Evolutionary conservation across 2,888 invertebrate species (phyloP), one percentile per base, ranked within the genome.

Genomic region (Scaptomyza caliginosa): DNA sequence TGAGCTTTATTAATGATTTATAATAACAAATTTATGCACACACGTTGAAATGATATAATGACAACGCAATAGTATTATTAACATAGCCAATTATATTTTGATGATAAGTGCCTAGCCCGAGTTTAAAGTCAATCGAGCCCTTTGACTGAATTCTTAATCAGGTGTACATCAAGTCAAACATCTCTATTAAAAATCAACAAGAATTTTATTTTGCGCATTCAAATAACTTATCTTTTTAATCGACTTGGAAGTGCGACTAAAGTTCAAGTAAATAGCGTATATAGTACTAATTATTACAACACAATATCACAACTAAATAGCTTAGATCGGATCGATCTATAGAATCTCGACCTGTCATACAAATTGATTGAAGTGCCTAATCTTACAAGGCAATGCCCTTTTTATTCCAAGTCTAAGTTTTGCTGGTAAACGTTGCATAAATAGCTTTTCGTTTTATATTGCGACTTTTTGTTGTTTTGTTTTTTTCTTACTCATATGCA

Each of bases 401-500:
- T 6, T 21, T 23, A 28, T 13, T 1, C 21, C 11, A 11, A 42
- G n/a, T 52, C 38, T 21, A 23, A 23, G n/a, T n/a, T 28, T 17
- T 43, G n/a, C n/a, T 43, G 24, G 21, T 13, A 32, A 5, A 38
- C 8, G 4, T 16, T 32, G n/a, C 16, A 6, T 7, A n/a, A 17
- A 36, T 36, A 28, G 19, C 38, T 38, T 45, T 56, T 34, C 1
- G 19, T 7, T 43, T 23, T 23, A 4, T 2, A 21, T 36, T 26
- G 56, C 38, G 13, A 60, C 23, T 48, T 13, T 30, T 32, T 43
- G 39, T 45, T 34, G 16, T 45, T 43, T 23, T 28, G 28, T 38
- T 57, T 16, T 19, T 8, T 24, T 40, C 40, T 11, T n/a, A 49
- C n/a, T 36, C 30, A 30, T 51, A 42, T 43, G 54, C 49, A 43